phyloP scores from a whole-genome alignment of 2,797 vertebrate genomes.

The Schizopygopsis malacanthus region DNA sequence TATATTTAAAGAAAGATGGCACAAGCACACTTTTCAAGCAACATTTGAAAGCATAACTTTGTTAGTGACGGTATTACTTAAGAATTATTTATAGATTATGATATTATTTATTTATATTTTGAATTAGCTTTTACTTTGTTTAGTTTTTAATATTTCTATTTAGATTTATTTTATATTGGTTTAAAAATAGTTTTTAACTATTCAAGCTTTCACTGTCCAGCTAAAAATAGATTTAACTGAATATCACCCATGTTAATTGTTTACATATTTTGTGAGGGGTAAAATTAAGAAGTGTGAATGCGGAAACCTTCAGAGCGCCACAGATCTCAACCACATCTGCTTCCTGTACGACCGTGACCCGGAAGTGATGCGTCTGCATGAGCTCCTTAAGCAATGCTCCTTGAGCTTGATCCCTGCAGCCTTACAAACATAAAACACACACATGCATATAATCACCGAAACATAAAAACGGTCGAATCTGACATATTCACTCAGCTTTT shows the following conservation, averaged over 20 bases:
- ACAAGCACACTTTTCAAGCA: not conserved
- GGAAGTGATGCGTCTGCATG: constrained; percentile 93
- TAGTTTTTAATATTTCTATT: not conserved
- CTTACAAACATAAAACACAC: constrained; percentile 68
- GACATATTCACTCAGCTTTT: not conserved
- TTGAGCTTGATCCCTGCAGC: constrained; percentile 85
- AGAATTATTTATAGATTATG: not conserved
- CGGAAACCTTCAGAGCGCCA: constrained; percentile 92
- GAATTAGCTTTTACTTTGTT: not conserved
- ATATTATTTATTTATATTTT: not conserved
- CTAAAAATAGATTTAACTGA: not conserved
- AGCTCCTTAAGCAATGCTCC: constrained; percentile 90
- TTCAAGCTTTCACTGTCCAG: not conserved
- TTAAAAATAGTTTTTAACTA: not conserved
- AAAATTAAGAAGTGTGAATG: not conserved
- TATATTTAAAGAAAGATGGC: not conserved
- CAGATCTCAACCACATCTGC: constrained; percentile 96
- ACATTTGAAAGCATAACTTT: not conserved
- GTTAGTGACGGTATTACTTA: not conserved
- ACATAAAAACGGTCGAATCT: not conserved
- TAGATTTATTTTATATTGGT: not conserved
- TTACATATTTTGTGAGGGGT: not conserved
- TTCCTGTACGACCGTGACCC: constrained; percentile 92
- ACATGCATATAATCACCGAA: constrained; percentile 7
- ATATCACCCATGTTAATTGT: not conserved